Percentiles rank a stretch among this genome's conserved stretches.
phyloP scores from a whole-genome alignment of 2,797 vertebrate genomes.

The Morus bassanus region DNA sequence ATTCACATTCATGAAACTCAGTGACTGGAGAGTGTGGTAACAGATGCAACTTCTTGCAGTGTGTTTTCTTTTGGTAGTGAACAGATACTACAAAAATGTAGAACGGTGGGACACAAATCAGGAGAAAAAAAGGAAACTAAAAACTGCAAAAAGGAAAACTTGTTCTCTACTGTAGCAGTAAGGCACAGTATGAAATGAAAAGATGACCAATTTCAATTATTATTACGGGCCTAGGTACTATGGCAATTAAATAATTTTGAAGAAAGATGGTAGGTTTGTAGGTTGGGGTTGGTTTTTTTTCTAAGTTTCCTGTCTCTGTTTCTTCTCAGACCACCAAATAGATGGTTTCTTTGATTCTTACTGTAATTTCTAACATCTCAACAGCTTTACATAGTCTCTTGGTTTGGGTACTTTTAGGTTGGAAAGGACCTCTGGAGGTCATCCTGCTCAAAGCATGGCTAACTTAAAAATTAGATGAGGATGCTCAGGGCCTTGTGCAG shows the following conservation, averaged over 20 bases:
- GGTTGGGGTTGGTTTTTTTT: not conserved
- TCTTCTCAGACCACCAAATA: not conserved
- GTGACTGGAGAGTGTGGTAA: not conserved
- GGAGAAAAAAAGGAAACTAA: not conserved
- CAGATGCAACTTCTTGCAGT: not conserved
- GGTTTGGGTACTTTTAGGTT: not conserved
- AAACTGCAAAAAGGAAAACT: not conserved
- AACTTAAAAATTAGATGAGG: not conserved
- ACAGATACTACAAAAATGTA: not conserved
- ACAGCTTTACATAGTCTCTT: not conserved
- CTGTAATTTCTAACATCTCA: not conserved
- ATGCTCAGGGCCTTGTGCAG: not conserved
- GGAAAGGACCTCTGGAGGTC: not conserved
- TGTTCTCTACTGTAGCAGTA: not conserved
- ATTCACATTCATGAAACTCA: not conserved
- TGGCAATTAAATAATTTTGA: not conserved
- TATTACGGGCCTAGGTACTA: not conserved
- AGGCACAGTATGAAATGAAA: not conserved
- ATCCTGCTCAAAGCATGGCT: not conserved
- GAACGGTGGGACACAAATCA: not conserved
- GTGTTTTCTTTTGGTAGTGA: not conserved
- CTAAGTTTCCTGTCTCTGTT: not conserved
- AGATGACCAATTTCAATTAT: not conserved
- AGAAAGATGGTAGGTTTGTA: not conserved
- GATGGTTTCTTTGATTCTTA: not conserved